Conservation (phyloP, 2,888 invertebrate species). For the Amblyteles armatorius region DNA sequence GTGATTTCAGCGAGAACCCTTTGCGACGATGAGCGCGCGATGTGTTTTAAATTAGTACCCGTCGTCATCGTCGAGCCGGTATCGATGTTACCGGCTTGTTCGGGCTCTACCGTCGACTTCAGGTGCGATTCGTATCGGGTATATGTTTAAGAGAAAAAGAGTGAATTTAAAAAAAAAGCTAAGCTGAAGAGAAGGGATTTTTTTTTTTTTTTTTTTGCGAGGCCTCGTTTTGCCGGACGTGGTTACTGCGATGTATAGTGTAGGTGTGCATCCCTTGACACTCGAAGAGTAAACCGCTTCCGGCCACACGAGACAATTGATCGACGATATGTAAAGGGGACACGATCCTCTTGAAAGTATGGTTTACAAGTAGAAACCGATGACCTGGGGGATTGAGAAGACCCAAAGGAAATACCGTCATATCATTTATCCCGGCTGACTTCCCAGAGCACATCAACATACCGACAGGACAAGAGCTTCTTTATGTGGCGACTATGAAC, state of each 20-base stretch:
- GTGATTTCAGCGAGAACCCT: neutral
- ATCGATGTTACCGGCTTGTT: neutral
- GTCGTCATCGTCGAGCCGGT: neutral
- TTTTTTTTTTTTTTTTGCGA: conserved; percentile 8
- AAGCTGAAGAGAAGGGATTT: conserved; percentile 34
- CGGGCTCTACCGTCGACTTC: conserved; percentile 13
- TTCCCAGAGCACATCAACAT: neutral
- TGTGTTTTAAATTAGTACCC: conserved; percentile 37
- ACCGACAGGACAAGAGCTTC: neutral
- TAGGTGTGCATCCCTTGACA: conserved; percentile 70
- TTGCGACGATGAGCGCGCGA: neutral
- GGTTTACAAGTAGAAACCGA: conserved; percentile 38
- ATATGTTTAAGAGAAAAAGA: conserved; percentile 12
- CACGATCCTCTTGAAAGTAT: conserved; percentile 33
- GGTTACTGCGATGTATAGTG: conserved; percentile 36
- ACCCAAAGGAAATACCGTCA: conserved; percentile 66
- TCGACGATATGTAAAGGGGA: conserved; percentile 40
- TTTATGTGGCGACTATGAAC: no score
- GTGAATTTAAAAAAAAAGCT: neutral
- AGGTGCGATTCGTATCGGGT: conserved; percentile 22
- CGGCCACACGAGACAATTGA: conserved; percentile 70
- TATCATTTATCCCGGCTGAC: conserved; percentile 57
- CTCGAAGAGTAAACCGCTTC: conserved; percentile 73
- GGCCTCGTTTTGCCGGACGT: conserved; percentile 51
- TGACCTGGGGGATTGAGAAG: conserved; percentile 36